A percentile compares a stretch with the other conserved stretches of the same genome.
Evolutionary conservation across 2,888 invertebrate species (phyloP).

Genomic region (Xestia rhomboidea): DNA sequence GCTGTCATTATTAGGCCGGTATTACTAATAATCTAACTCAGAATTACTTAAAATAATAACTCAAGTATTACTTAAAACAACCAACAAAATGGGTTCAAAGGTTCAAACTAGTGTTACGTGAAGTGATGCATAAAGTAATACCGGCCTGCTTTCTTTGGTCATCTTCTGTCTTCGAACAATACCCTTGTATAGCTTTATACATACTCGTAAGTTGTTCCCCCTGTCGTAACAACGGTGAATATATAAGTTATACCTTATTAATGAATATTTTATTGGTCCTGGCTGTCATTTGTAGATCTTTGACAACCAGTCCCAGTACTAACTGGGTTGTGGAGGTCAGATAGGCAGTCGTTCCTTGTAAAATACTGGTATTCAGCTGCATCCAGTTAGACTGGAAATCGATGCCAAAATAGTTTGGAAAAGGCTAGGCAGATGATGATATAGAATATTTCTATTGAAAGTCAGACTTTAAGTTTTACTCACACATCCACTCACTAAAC

Average conservation of each 20-base stretch:
- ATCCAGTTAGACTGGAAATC: too few species aligned
- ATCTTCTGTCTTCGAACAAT: slow-evolving; percentile 47
- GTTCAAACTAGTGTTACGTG: slow-evolving; percentile 8
- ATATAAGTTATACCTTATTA: background rate
- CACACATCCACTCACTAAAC: background rate
- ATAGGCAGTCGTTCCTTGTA: too few species aligned
- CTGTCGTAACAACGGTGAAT: slow-evolving; percentile 65
- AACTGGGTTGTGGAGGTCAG: too few species aligned
- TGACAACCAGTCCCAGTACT: too few species aligned
- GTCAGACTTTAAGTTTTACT: background rate
- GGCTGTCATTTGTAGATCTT: too few species aligned
- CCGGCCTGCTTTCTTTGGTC: slow-evolving; percentile 27
- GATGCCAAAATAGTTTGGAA: too few species aligned
- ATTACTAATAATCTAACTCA: slow-evolving; percentile 17
- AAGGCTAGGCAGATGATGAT: too few species aligned
- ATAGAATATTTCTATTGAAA: background rate
- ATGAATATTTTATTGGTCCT: background rate
- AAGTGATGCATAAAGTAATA: slow-evolving; percentile 22
- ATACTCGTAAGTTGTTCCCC: slow-evolving; percentile 68
- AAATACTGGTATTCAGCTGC: too few species aligned
- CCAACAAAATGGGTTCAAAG: background rate
- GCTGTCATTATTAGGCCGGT: slow-evolving; percentile 42
- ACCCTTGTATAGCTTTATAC: slow-evolving; percentile 70
- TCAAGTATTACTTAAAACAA: slow-evolving; percentile 5
- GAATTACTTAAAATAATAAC: slow-evolving; percentile 8